Evolutionary conservation across 37 sponge, comb jelly and placozoan genomes (phyloP), one percentile per base, ranked within the genome.

Genomic region (Spongilla lacustris): DNA sequence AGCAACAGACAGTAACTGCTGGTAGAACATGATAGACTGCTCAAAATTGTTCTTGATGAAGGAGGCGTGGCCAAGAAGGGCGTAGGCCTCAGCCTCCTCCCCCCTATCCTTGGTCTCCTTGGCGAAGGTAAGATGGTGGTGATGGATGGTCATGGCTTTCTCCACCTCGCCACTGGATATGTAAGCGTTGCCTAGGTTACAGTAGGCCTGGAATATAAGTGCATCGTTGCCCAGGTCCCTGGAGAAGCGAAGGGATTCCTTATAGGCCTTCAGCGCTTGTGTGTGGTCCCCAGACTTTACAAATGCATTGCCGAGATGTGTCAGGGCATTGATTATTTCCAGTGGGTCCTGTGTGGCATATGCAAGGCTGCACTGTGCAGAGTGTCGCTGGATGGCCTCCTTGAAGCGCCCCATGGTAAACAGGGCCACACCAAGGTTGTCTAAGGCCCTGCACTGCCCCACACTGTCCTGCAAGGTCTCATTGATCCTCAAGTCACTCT

Each of bases 21-120:
- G 93, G 83, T 95, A 91, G 74, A 82, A 92, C 90, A 88, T 88
- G 91, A 98, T 91, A 17, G 94, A 90, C 74, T 91, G 90, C 26
- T 92, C 85, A 67, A 76, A 92, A 71, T 92, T 84, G 35, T 89
- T 87, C 49, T 83, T 92, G 29, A 84, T 13, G 73, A 81, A 83
- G 74, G 83, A 86, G 37, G 83, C 88, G 11, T 87, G 88, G 17
- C 97, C 95, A 4, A 97, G 81, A 35, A 88, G 89, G 31, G 86
- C 84, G 81, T 94, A 94, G 0, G 89, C 97, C 75, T 92, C 88
- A 2, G 95, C 97, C 76, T 93, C 92, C 29, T 93, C 89, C n/a
- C 36, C 78, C 84, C 89, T 94, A 84, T 87, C 90, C 67, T 83
- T 79, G 41, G 75, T 70, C 50, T 97, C 95, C 77, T 91, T 94